Percentiles rank a stretch among this genome's conserved stretches.
phyloP scores from a whole-genome alignment of 1,140 invertebrate genomes.

The Temnothorax longispinosus region DNA sequence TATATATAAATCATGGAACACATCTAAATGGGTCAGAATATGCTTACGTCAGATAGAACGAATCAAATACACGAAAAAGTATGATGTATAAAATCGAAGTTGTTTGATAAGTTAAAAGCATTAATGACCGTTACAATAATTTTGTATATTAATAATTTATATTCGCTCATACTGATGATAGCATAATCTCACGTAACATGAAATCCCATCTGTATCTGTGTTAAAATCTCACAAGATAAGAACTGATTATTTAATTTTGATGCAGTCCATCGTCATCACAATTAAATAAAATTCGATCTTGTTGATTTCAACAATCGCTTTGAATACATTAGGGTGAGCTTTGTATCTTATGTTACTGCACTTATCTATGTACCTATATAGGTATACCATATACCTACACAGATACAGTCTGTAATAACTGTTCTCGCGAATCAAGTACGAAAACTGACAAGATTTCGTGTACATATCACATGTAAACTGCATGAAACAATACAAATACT shows the following conservation, averaged over 20 bases:
- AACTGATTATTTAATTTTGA: constrained; percentile 66
- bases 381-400: constrained; percentile 37
- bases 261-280: neutral
- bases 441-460: constrained; percentile 76
- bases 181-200: constrained; percentile 57
- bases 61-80: neutral
- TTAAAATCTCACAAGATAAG: constrained; percentile 60
- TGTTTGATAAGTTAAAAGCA: neutral
- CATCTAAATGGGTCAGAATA: constrained; percentile 52
- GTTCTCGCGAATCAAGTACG: constrained; percentile 60
- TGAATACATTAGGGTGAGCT: constrained; percentile 68
- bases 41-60: constrained; percentile 59
- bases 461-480: constrained; percentile 83
- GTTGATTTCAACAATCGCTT: constrained; percentile 59
- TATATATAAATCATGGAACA: constrained; percentile 60
- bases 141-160: constrained; percentile 4
- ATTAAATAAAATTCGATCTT: constrained; percentile 64
- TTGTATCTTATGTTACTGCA: constrained; percentile 62
- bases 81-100: constrained; percentile 22
- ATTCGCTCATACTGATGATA: constrained; percentile 51
- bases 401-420: constrained; percentile 31
- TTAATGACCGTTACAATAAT: neutral
- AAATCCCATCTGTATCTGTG: constrained; percentile 62
- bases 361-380: constrained; percentile 37
- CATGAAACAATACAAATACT: constrained; percentile 78